Base-by-base conservation (phyloP, 1,140 invertebrate species). In the Chelonus insularis region DNA sequence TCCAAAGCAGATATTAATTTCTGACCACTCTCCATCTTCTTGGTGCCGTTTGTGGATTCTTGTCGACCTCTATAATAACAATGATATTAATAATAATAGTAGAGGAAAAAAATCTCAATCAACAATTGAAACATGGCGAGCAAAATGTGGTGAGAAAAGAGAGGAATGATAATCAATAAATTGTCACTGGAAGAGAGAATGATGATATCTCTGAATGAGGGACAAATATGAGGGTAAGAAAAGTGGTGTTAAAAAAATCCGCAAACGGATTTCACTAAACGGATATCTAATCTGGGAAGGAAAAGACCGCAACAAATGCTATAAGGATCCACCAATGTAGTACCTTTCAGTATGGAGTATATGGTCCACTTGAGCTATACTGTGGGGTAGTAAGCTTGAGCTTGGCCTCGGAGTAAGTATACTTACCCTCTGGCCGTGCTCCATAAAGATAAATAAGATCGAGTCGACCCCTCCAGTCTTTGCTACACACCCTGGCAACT, bases 391-490 rank as follows among this genome's bases (percentile, higher is more conserved):
- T 55, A 55, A 55, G 52, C 52, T 55, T 18, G 32, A 55, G 52
- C 52, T 55, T 55, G 52, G 52, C 52, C 52, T 29, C 52, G n/a
- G 52, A 55, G 70, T 75, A 79, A 80, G 76, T 81, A 74, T 80
- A 80, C 77, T 81, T 80, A 80, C 78, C 78, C 79, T 80, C 77
- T 80, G 78, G 75, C 77, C 77, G 72, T 75, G 77, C 78, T 80
- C 77, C 74, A 79, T 80, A 79, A 80, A 81, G 78, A 81, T 81
- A 80, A 80, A 80, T 81, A 80, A 78, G 71, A 75, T 66, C 67
- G 65, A 55, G 16, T n/a, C 32, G 32, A 18, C 60, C 62, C 57
- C 48, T 34, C 63, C 54, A 37, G 11, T 23, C 56, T 29, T 51
- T 41, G 36, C 36, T 51, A 45, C 60, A 34, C 37, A 51, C 16